Conservation (phyloP, 2,113 vertebrate species). For the Nothoprocta perdicaria region DNA sequence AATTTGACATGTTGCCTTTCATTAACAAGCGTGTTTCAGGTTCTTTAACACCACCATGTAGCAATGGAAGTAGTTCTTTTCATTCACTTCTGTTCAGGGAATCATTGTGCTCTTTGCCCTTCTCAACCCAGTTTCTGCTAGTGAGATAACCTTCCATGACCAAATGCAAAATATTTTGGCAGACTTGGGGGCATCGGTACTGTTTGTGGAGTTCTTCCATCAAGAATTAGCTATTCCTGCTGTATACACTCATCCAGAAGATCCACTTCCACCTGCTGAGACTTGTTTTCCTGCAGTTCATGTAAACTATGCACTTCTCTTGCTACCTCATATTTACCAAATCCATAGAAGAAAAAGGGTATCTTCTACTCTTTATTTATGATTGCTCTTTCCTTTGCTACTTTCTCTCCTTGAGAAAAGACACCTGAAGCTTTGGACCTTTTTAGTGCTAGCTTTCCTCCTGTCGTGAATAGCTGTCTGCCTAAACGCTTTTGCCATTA, state of each 20-base stretch:
- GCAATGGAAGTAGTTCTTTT: background rate
- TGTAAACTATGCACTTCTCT: accelerated
- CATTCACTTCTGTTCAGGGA: background rate
- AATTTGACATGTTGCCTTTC: background rate
- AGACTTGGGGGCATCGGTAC: background rate
- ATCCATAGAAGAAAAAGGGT: accelerated
- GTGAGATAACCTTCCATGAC: background rate
- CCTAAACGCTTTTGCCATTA: background rate
- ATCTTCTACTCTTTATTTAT: background rate
- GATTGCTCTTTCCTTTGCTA: background rate
- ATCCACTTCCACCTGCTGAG: background rate
- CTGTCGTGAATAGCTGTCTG: background rate
- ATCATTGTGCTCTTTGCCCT: background rate
- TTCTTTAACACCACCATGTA: background rate
- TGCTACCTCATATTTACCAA: background rate
- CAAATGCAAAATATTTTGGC: background rate
- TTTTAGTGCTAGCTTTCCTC: background rate
- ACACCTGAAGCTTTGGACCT: background rate
- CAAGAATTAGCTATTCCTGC: background rate
- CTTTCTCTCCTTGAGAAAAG: background rate
- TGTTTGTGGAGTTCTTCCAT: background rate
- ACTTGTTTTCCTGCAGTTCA: background rate
- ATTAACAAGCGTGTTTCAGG: background rate
- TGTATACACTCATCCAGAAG: background rate
- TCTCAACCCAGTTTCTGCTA: background rate